Evolutionary conservation across 2,888 invertebrate genomes (phyloP).

Genomic region (Operophtera brumata): DNA sequence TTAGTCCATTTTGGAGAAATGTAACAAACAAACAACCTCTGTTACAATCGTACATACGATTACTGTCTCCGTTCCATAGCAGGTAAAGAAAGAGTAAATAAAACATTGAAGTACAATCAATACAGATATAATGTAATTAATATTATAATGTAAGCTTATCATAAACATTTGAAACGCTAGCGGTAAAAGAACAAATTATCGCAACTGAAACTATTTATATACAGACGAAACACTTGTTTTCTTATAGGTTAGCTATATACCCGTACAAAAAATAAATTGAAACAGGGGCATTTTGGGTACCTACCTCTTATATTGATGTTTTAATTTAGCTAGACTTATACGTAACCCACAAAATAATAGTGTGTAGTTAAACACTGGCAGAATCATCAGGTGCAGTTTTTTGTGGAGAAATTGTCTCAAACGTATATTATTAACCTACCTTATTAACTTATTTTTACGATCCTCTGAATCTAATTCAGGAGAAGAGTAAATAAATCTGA

Average conservation of each 20-base stretch:
- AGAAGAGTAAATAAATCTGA: constrained; percentile 1
- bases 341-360: background rate
- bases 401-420: background rate
- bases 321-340: too few species aligned
- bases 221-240: background rate
- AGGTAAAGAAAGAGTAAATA: background rate
- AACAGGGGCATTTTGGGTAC: constrained; percentile 1
- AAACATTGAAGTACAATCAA: background rate
- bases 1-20: too few species aligned
- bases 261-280: constrained; percentile 8
- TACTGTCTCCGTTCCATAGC: too few species aligned
- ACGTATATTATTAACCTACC: background rate
- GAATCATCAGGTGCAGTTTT: background rate
- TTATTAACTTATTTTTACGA: background rate
- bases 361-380: constrained; percentile 1
- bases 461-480: constrained; percentile 19
- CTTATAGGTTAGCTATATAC: constrained; percentile 2
- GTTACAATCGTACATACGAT: too few species aligned
- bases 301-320: too few species aligned
- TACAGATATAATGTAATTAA: constrained; percentile 3
- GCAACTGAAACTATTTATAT: constrained; percentile 5
- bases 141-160: constrained; percentile 1
- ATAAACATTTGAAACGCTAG: constrained; percentile 3
- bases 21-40: too few species aligned
- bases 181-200: constrained; percentile 3